Evolutionary conservation across 2,797 vertebrate species (phyloP).

Genomic region (Sebastes aleutianus): DNA sequence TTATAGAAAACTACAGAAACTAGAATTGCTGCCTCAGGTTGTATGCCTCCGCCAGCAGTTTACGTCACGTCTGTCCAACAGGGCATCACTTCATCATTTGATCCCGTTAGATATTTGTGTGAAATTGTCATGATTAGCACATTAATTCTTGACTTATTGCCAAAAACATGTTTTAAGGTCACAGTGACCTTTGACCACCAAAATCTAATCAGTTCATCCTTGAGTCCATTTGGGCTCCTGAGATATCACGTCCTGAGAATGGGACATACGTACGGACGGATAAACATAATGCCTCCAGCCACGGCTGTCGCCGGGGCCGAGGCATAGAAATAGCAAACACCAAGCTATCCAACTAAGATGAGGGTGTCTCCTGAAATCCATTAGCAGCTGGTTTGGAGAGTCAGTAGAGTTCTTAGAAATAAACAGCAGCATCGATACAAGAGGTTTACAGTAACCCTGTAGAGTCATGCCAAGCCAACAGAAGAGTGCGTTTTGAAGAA

Average conservation of each 20-base stretch:
- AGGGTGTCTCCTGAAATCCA: not conserved
- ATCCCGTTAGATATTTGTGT: not conserved
- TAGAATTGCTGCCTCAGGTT: no score
- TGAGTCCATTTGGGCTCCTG: not conserved
- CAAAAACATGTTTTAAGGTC: no score
- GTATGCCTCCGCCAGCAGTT: not conserved
- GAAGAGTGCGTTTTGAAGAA: not conserved
- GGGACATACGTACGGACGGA: no score
- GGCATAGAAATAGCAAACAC: not conserved
- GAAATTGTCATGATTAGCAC: not conserved
- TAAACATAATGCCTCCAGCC: no score
- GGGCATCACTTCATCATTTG: not conserved
- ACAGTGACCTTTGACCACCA: not conserved
- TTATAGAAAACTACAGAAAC: not conserved
- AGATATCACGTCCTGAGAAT: no score
- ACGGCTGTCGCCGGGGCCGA: no score
- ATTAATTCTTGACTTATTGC: not conserved
- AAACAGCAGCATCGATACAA: not conserved
- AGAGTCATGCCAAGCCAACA: not conserved
- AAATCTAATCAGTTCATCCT: not conserved
- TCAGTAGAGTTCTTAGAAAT: conserved; percentile 4
- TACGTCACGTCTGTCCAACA: not conserved
- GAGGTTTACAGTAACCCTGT: not conserved
- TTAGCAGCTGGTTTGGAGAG: not conserved
- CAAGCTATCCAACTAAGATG: not conserved